Base-by-base conservation (phyloP, 2,113 vertebrate species). In the Peucedramus taeniatus region DNA sequence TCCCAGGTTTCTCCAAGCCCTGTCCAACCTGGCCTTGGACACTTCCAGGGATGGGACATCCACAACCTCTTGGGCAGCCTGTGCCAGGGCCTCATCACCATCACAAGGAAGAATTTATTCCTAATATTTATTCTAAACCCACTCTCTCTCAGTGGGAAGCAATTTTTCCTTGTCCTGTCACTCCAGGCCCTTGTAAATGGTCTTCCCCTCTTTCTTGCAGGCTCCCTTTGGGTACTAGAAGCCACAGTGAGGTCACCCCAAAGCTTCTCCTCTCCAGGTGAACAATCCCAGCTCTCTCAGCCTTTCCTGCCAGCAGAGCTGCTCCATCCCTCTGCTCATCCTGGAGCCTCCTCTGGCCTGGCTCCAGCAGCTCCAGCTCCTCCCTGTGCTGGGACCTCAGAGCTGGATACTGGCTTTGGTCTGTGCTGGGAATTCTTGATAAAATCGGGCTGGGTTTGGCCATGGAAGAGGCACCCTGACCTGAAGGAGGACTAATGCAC, bases 161-260 rank as follows among this genome's bases (percentile, higher is more conserved):
- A 23, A 24, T 66, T 65, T 40, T 6, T 15, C 44, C 44, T 16
- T 28, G 12, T 16, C 44, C 51, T 7, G 10, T 40, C 40, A 21
- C 20, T 71, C 30, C 75, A 79, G 30, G 4, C 30, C 12, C 21
- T 35, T 51, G 33, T 15, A 44, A 72, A 57, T 42, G 16, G 2
- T 37, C 12, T 59, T 35, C 49, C 35, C 27, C 26, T 17, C 51
- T 50, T 57, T 24, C 30, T 31, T 76, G 42, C 16, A 35, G 51
- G 51, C 5, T 66, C 21, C 13, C 11, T 76, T 42, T 11, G 10
- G 16, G 26, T 3, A 9, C 26, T 30, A 10, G 6, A 57, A 66
- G 21, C 13, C 35, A 42, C 53, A 27, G 0, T 21, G 6, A n/a
- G 35, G 0, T 42, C 24, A 31, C 10, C 7, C 10, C 61, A 59